Evolutionary conservation across 2,113 vertebrate genomes (phyloP).

Genomic region (Eulemur rufifrons): DNA sequence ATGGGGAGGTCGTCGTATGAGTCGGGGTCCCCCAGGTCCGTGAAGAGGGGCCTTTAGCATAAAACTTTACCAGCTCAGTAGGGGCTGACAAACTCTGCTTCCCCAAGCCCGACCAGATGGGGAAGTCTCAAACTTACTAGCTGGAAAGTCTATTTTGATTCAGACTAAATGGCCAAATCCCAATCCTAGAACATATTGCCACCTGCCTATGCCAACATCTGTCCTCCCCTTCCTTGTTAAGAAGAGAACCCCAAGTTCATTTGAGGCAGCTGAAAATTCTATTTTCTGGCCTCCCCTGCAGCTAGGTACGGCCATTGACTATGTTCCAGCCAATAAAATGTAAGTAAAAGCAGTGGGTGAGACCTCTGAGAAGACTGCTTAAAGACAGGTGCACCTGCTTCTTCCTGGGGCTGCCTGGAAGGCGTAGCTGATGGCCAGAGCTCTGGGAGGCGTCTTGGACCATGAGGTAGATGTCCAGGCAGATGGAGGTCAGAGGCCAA

Average conservation of each 20-base stretch:
- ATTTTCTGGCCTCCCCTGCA: background rate
- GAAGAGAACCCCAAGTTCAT: background rate
- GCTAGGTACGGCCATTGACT: background rate
- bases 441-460: background rate
- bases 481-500: background rate
- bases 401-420: background rate
- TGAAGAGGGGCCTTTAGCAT: background rate
- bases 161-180: background rate
- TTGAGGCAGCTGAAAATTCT: background rate
- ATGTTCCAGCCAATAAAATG: background rate
- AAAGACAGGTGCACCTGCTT: background rate
- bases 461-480: background rate
- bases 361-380: background rate
- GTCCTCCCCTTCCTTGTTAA: background rate
- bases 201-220: too few species aligned
- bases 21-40: background rate
- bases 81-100: background rate
- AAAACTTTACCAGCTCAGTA: background rate
- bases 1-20: too few species aligned
- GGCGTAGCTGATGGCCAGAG: background rate
- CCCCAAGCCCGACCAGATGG: background rate
- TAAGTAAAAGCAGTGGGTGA: background rate
- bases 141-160: background rate
- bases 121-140: background rate
- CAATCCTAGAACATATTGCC: background rate